A percentile compares a stretch with the other conserved stretches of the same genome.
Evolutionary conservation across 1,140 invertebrate genomes (phyloP).

Genomic region (Lysiphlebus fabarum): DNA sequence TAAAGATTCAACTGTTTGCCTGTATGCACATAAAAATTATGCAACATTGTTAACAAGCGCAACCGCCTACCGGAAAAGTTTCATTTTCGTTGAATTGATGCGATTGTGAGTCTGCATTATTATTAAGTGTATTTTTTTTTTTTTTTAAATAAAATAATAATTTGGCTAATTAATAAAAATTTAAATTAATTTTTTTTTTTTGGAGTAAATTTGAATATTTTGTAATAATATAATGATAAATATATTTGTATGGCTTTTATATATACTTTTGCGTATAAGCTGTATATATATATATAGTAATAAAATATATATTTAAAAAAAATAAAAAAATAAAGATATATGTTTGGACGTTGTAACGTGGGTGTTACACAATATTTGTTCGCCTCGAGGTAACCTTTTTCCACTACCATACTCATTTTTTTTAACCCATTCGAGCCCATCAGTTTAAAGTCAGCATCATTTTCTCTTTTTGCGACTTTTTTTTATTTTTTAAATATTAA

Average conservation of each 20-base stretch:
- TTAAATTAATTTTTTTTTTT: too few species aligned
- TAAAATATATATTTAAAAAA: too few species aligned
- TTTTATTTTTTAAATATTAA: conserved; percentile 9
- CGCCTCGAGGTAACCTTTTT: conserved; percentile 52
- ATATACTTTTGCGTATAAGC: too few species aligned
- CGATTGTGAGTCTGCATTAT: conserved; percentile 4
- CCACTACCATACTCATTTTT: conserved; percentile 29
- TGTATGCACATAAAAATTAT: conserved; percentile 6
- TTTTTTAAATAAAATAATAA: too few species aligned
- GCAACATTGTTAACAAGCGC: conserved; percentile 17
- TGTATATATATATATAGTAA: too few species aligned
- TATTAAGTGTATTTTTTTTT: too few species aligned
- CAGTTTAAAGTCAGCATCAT: conserved; percentile 30
- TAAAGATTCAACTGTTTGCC: neutral
- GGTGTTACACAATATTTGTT: conserved; percentile 49
- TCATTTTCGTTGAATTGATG: conserved; percentile 27
- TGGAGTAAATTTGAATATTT: too few species aligned
- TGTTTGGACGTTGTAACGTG: conserved; percentile 21
- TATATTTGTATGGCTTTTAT: too few species aligned
- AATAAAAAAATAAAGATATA: neutral
- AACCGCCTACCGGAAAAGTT: conserved; percentile 33
- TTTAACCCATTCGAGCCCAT: conserved; percentile 8
- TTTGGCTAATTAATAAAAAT: too few species aligned
- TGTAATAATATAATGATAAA: too few species aligned
- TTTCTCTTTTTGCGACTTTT: too few species aligned